Evolutionary conservation across 1,140 invertebrate genomes (phyloP).

Genomic region (Mya arenaria): DNA sequence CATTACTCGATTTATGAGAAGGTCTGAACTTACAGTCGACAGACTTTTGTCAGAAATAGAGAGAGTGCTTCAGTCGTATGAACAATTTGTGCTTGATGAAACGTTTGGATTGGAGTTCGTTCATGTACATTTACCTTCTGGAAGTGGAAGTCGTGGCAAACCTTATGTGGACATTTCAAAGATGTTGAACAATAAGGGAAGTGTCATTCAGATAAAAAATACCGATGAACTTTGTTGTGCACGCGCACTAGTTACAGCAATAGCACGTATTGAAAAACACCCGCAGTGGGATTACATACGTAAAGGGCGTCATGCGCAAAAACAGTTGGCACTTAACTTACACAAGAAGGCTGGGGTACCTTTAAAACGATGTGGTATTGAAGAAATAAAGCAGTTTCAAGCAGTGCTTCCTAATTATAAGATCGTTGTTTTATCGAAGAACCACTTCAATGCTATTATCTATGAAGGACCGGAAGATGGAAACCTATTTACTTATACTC

Average conservation of each 20-base stretch:
- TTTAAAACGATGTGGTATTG: background rate
- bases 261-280: conserved; percentile 4
- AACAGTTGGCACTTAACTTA: background rate
- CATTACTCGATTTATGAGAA: background rate
- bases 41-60: conserved; percentile 3
- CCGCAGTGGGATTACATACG: conserved; percentile 2
- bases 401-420: background rate
- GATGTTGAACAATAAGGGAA: conserved; percentile 21
- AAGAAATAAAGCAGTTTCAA: conserved; percentile 1
- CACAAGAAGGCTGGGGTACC: background rate
- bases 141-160: background rate
- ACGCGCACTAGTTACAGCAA: background rate
- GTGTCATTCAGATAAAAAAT: conserved; percentile 16
- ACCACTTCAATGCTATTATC: conserved; percentile 10
- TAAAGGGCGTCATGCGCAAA: background rate
- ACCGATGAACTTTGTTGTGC: conserved; percentile 5
- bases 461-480: conserved; percentile 5
- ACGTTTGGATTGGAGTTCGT: conserved; percentile 5
- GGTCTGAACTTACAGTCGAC: background rate
- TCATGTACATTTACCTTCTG: background rate
- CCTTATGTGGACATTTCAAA: background rate
- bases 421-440: background rate
- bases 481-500: conserved; percentile 11
- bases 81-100: conserved; percentile 14
- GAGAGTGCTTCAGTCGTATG: conserved; percentile 9